Evolutionary conservation across 2,888 invertebrate genomes (phyloP).

Genomic region (Rotaria sp.): DNA sequence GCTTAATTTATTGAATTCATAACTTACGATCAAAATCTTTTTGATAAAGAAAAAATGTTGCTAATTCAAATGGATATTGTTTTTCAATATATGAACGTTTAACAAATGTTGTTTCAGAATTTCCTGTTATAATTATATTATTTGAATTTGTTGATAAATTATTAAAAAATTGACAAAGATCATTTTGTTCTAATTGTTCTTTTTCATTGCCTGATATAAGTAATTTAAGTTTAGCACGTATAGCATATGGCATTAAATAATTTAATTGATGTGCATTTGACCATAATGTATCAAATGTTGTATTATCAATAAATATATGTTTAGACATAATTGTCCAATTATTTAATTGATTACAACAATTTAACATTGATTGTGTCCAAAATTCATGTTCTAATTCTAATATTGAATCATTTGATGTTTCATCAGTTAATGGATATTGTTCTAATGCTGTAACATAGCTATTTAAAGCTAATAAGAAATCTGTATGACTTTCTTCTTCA

Average conservation of each 20-base stretch:
- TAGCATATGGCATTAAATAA: constrained; percentile 58
- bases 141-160: constrained; percentile 17
- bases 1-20: too few species aligned
- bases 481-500: constrained; percentile 28
- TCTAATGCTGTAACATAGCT: constrained; percentile 31
- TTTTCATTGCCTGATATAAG: constrained; percentile 53
- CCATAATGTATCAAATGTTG: constrained; percentile 24
- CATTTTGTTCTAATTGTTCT: constrained; percentile 45
- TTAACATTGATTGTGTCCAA: constrained; percentile 37
- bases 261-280: not conserved
- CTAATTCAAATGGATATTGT: constrained; percentile 61
- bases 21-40: constrained; percentile 56
- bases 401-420: not conserved
- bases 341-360: constrained; percentile 37
- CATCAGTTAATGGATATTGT: not conserved
- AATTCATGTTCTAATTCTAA: constrained; percentile 36
- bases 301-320: constrained; percentile 28
- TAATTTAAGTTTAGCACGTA: constrained; percentile 60
- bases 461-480: constrained; percentile 34
- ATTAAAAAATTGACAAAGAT: constrained; percentile 34
- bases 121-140: not conserved
- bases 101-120: not conserved
- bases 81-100: constrained; percentile 46
- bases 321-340: constrained; percentile 39
- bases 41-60: constrained; percentile 59